Evolutionary conservation across 1,140 invertebrate genomes (phyloP), one percentile per base, ranked within the genome.

Genomic region (Propsilocerus akamusi): DNA sequence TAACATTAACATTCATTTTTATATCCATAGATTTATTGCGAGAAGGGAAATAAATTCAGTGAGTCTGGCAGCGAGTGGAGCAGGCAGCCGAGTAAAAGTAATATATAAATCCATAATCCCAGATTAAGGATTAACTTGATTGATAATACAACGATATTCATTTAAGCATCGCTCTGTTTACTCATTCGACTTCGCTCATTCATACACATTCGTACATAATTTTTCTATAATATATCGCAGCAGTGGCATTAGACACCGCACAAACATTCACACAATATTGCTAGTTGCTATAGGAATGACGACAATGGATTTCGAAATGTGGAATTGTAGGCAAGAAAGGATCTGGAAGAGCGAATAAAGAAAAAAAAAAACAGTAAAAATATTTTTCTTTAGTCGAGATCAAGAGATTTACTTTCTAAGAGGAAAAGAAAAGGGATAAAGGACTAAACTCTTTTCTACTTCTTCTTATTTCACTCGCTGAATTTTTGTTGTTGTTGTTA

Each of bases 31-130:
- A 41, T 41, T 41, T 41, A 41, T 41, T 41, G 34, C 14, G 34
- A 41, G 34, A 10, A 41, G 34, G 34, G 17, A 41, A 41, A 41
- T 41, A 41, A 41, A 41, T 41, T 41, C 34, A 20, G 34, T 20
- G 34, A 41, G 10, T 30, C 28, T 30, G 6, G 10, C 2, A 3
- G 28, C 10, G 10, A n/a, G 6, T 30, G 28, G 28, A 11, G 6
- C n/a, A 20, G 6, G 32, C 3, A 14, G 32, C 17, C 14, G 34
- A 41, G 22, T 11, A 30, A 41, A 41, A 20, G 34, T 41, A 41
- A 41, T 41, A 41, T 41, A 41, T 41, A 41, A 41, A 41, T 41
- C 34, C 34, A 41, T 41, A 41, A 41, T 41, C 34, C 34, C 34
- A 41, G 34, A 41, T 41, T 41, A 41, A 41, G 34, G 34, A 41